Evolutionary conservation across 2,888 invertebrate species (phyloP).

Genomic region (Agrypnus murinus): DNA sequence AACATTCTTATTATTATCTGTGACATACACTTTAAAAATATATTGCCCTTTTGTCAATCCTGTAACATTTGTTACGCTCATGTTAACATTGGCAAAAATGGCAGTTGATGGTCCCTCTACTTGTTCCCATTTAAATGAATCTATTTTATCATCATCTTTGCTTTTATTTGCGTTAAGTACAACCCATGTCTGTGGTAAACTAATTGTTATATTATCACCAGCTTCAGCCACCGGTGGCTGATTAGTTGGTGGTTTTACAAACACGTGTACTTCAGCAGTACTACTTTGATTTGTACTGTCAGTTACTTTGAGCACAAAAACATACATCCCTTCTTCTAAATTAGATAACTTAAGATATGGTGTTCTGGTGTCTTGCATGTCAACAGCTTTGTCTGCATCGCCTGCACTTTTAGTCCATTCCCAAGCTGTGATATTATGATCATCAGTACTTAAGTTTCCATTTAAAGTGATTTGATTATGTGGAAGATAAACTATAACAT

Average conservation of each 20-base stretch:
- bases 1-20: conserved; percentile 89
- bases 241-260: conserved; percentile 92
- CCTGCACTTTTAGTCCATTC: conserved; percentile 95
- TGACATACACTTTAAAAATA: conserved; percentile 85
- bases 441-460: conserved; percentile 93
- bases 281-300: conserved; percentile 93
- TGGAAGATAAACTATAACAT: conserved; percentile 92
- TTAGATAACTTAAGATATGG: conserved; percentile 90
- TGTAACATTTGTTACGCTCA: conserved; percentile 82
- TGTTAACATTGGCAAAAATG: conserved; percentile 67
- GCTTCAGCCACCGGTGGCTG: conserved; percentile 86
- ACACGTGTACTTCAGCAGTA: conserved; percentile 85
- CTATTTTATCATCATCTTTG: conserved; percentile 87
- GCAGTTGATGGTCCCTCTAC: conserved; percentile 80
- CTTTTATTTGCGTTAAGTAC: conserved; percentile 83
- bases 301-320: conserved; percentile 93
- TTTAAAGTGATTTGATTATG: conserved; percentile 84
- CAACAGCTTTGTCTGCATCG: conserved; percentile 92
- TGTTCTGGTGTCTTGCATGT: conserved; percentile 96
- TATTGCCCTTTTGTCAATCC: conserved; percentile 90
- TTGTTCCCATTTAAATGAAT: conserved; percentile 89
- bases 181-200: conserved; percentile 88
- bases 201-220: conserved; percentile 80
- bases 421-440: conserved; percentile 94
- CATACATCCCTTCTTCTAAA: conserved; percentile 95